Conservation (phyloP, 2,113 vertebrate species). For the Clarias gariepinus region DNA sequence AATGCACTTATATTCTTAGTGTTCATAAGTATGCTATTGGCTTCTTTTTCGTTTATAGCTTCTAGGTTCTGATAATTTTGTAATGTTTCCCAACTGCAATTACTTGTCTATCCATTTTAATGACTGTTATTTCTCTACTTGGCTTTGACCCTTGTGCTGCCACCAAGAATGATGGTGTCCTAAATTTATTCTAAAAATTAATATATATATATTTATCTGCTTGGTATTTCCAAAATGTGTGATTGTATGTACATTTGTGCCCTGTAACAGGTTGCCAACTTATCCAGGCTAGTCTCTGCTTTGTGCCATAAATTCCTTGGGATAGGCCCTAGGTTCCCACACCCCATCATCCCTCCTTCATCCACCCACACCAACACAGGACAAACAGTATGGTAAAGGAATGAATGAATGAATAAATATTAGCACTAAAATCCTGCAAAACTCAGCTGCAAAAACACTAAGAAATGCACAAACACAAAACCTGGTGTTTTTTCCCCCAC, state of each 20-base stretch:
- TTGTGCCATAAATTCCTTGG: no score
- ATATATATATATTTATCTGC: no score
- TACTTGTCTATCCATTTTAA: not conserved
- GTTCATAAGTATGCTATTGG: not conserved
- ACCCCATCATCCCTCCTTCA: no score
- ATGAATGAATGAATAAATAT: not conserved
- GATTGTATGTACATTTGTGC: no score
- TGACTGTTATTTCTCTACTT: not conserved
- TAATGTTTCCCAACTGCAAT: not conserved
- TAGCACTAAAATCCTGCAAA: not conserved
- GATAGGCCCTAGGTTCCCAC: no score
- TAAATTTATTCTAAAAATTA: not conserved
- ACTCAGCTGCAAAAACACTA: not conserved
- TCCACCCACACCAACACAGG: no score
- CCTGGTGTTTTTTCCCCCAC: not conserved
- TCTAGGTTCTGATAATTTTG: not conserved
- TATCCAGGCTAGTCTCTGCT: no score
- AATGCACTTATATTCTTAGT: not conserved
- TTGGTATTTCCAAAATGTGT: no score
- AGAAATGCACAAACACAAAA: not conserved
- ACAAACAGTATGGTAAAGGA: no score
- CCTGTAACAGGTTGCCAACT: no score
- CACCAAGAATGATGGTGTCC: not conserved
- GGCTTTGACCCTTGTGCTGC: not conserved
- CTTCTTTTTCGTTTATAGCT: not conserved